Evolutionary conservation across 2,113 vertebrate species (phyloP).

Genomic region (Crotalus helleri): DNA sequence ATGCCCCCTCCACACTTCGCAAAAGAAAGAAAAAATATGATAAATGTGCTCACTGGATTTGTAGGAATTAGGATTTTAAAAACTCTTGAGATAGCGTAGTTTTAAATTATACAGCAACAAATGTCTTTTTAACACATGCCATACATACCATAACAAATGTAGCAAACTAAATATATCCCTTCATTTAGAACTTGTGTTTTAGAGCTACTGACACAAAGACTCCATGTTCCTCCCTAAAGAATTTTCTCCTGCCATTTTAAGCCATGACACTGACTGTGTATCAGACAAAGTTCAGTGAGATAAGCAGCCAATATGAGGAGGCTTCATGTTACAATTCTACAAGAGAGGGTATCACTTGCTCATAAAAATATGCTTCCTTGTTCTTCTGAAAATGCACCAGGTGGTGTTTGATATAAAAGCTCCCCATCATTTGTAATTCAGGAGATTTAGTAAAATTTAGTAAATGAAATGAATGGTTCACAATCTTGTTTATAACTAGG

Average conservation of each 20-base stretch:
- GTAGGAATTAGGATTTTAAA: neutral
- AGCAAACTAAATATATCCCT: neutral
- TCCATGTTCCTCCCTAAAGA: neutral
- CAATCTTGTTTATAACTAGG: neutral
- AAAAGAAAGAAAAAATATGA: neutral
- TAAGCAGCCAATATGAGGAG: constrained; percentile 26
- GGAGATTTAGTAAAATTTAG: neutral
- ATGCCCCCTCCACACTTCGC: neutral
- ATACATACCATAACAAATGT: neutral
- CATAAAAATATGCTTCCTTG: neutral
- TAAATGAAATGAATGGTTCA: neutral
- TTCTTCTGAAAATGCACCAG: rapidly evolving
- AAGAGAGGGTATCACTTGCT: neutral
- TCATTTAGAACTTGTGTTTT: rapidly evolving
- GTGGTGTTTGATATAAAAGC: neutral
- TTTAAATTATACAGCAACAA: neutral
- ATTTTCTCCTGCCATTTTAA: neutral
- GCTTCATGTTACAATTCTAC: neutral
- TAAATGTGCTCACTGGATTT: neutral
- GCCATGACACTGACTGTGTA: neutral
- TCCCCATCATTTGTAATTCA: neutral
- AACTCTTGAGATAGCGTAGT: no score
- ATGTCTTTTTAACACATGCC: neutral
- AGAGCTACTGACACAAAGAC: neutral
- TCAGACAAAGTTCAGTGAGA: constrained; percentile 44